These are phyloP conservation scores for Tapirus indicus DNA, from an alignment of 2,797 vertebrate genomes.

Conservation along the genomic window DNA sequence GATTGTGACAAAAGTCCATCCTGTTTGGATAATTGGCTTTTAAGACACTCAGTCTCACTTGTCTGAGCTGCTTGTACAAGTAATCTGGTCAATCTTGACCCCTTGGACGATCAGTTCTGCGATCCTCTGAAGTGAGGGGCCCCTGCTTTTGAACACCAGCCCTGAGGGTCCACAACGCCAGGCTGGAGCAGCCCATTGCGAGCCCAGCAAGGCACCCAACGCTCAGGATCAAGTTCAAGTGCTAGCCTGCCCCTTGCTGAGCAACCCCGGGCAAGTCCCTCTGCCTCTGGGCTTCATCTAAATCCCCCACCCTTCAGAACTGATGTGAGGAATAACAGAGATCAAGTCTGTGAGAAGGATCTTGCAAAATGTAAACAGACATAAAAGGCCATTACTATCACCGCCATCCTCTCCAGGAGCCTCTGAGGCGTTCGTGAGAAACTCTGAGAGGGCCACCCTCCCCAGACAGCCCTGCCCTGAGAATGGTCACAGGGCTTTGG, in stretches of 20 bases:
- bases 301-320: not conserved
- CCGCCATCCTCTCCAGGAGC: not conserved
- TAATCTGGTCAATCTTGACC: not conserved
- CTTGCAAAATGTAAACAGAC: not conserved
- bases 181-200: too few relatives aligned
- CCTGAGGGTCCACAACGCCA: not conserved
- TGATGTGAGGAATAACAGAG: not conserved
- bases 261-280: not conserved
- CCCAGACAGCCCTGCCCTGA: not conserved
- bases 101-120: not conserved
- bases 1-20: conserved; percentile 56
- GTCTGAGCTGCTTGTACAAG: not conserved
- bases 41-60: not conserved
- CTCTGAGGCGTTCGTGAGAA: not conserved
- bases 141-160: not conserved
- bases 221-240: not conserved
- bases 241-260: not conserved
- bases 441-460: not conserved
- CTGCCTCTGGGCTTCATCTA: not conserved
- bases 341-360: not conserved
- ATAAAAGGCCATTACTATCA: not conserved
- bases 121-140: not conserved
- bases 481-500: not conserved
- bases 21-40: conserved; percentile 41
- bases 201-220: not conserved